Evolutionary conservation across 2,797 vertebrate species (phyloP), one percentile per base, ranked within the genome.

Genomic region (Ctenopoma multispine): DNA sequence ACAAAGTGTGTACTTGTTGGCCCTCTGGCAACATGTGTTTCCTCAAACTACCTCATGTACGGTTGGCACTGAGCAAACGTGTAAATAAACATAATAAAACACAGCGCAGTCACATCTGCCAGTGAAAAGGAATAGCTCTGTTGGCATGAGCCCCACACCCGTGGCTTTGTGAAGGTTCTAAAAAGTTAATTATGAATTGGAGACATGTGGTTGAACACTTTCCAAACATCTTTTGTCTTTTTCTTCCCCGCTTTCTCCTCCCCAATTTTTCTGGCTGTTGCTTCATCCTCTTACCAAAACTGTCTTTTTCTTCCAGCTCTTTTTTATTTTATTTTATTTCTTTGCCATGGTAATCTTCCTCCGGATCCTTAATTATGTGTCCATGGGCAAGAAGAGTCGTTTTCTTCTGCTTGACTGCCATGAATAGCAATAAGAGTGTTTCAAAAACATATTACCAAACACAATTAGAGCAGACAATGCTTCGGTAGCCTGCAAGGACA

Each of bases 171-270:
- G 74, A 87, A 83, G 87, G 87, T 89, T 90, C 79, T 85, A 78
- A 85, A 90, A 92, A 90, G 90, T 93, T 91, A 91, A 93, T 94
- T 93, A 94, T 92, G 90, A 90, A 92, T 91, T 79, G 83, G 81
- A 93, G 90, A 90, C 86, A 77, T 86, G 79, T 80, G 77, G 80
- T 83, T 89, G 89, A 92, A 92, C 81, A 85, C 82, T 89, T 82
- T 91, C 89, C 86, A 90, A 77, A 66, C 81, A 63, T 79, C 72
- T 89, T 86, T 75, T 75, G 69, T 82, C 64, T 46, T 20, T 44
- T 41, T 72, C 59, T 63, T 75, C 74, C 44, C 61, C 17, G 23
- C 67, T 67, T 55, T 72, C 56, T 56, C 79, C 46, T 60, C 59
- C 46, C 55, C 57, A 51, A 59, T 83, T 83, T 69, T 56, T 71